phyloP scores from a whole-genome alignment of 2,888 invertebrate species.

The Plagodis pulveraria region DNA sequence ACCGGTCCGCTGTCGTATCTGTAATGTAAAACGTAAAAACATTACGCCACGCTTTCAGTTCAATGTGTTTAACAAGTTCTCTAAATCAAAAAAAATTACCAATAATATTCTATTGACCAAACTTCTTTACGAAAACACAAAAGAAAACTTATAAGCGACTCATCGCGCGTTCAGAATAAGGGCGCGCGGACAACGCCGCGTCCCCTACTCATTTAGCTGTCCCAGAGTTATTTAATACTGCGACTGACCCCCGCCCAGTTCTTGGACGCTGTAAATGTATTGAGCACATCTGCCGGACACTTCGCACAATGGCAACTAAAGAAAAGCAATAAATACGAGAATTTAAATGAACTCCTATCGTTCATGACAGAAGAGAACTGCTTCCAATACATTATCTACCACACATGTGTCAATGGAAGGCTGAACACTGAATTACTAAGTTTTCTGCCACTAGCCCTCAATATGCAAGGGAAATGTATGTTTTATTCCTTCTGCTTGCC shows the following conservation, averaged over 20 bases:
- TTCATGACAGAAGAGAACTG: constrained; percentile 32
- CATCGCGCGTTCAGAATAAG: constrained; percentile 50
- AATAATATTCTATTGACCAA: neutral
- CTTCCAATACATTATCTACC: too few species aligned
- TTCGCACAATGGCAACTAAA: constrained; percentile 58
- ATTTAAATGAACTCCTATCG: constrained; percentile 55
- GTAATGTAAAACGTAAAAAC: too few species aligned
- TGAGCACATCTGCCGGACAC: constrained; percentile 77
- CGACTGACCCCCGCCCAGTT: constrained; percentile 73
- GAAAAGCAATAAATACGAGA: constrained; percentile 64
- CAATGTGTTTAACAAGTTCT: too few species aligned
- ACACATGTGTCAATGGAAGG: too few species aligned
- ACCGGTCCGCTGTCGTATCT: too few species aligned
- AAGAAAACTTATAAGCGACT: constrained; percentile 27
- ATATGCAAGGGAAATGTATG: too few species aligned
- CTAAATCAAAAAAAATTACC: neutral
- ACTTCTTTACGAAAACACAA: constrained; percentile 15
- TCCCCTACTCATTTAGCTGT: constrained; percentile 83
- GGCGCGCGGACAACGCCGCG: constrained; percentile 54
- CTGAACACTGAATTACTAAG: too few species aligned
- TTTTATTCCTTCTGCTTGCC: too few species aligned
- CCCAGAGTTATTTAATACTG: constrained; percentile 82
- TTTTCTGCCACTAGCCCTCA: too few species aligned
- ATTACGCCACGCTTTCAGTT: too few species aligned
- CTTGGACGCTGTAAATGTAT: constrained; percentile 71